Evolutionary conservation across 1,140 invertebrate genomes (phyloP), one percentile per base, ranked within the genome.

Genomic region (Orchesella cincta): DNA sequence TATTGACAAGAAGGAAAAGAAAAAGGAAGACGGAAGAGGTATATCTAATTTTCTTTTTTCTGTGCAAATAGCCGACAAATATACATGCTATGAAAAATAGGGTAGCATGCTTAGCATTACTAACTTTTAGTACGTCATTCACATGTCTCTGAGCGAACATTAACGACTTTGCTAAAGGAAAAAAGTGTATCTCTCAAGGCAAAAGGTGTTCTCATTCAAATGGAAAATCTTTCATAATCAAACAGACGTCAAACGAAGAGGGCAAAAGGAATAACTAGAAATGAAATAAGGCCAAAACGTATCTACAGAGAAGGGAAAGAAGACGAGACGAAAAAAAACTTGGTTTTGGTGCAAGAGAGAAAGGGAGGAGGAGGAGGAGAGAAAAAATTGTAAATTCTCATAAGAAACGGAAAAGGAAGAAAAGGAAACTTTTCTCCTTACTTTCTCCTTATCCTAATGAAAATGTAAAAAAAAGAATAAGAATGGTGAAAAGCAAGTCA

Each of bases 211-310:
- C 5, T 3, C 52, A 57, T 3, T 57, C 8, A 57, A 57, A 57
- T 26, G 52, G 52, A 57, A 46, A 57, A 57, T 57, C 23, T 57
- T 57, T 57, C 23, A 57, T 57, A 57, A 57, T 57, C 52, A 57
- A 57, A 46, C 39, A 46, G 5, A 46, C 18, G 39, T 46, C 39
- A 46, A 46, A 18, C 39, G 39, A 46, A 46, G 5, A 46, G 5
- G 39, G 5, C 5, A 46, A 18, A 46, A 46, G 18, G 18, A 46
- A 46, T 46, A 46, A 46, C 39, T 46, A 18, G 5, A 18, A 18
- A 46, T 46, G 5, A 18, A 18, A 18, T 8, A 18, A 5, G 39
- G 5, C 39, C 39, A n/a, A n/a, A n/a, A n/a, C n/a, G n/a, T n/a
- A n/a, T 18, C 5, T 46, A 18, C 39, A 46, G 39, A 46, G 5